Evolutionary conservation across 2,797 vertebrate species (phyloP), one percentile per base, ranked within the genome.

Genomic region (Myiothlypis chrysogaster): DNA sequence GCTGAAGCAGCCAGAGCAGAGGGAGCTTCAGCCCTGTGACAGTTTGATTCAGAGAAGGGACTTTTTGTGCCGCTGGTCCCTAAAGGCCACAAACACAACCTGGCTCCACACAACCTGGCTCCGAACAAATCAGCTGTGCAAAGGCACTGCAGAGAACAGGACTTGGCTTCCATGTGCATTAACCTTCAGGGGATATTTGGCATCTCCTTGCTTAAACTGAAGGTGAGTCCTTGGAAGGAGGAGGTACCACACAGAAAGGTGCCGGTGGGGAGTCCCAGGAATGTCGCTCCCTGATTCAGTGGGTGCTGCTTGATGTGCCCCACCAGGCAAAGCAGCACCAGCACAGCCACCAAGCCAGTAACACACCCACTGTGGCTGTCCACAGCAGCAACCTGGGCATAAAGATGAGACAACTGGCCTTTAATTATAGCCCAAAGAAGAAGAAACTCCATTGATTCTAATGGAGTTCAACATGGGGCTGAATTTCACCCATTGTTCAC

Each of bases 401-500:
- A 55, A 41, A 68, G 77, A 52, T 24, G 79, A 53, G 52, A 44
- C 52, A 88, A 94, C 23, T 83, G 61, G 41, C 25, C 23, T 83
- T 53, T 78, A 70, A 68, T 64, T 85, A 59, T 1, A 79, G 43
- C 47, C 66, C 70, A 46, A 60, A 86, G 85, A 84, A 88, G 47
- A 72, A 92, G 14, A 80, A 77, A 69, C 37, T 60, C 32, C 18
- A 35, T 76, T 93, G 75, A 91, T 49, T 93, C 50, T 76, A 28
- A 16, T 81, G 46, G 43, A 28, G 24, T 57, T 89, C 64, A 83
- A 43, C 5, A 6, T 1, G 6, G 41, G 24, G 23, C 78, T 95
- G 94, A 94, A 96, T 94, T 94, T 97, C 57, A 87, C 55, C 70
- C 95, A 28, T 72, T 96, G 95, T 95, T 57, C 50, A 30, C 64